These are phyloP conservation scores for Eupithecia dodoneata DNA, from an alignment of 2,888 invertebrate species.

Conservation along the genomic window DNA sequence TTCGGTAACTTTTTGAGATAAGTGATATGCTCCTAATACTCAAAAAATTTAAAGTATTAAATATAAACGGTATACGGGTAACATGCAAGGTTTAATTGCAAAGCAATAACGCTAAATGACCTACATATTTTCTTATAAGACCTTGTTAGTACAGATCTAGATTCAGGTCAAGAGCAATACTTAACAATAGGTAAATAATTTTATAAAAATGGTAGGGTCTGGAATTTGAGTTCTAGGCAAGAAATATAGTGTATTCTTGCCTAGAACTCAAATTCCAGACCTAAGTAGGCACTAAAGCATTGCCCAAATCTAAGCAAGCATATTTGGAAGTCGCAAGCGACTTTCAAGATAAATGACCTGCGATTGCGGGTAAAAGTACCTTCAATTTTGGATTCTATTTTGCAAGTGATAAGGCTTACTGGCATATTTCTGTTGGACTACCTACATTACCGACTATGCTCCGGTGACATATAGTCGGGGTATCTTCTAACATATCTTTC, in stretches of 20 bases:
- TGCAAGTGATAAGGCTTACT: conserved; percentile 17
- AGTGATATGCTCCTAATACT: neutral
- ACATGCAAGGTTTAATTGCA: neutral
- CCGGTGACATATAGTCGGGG: conserved; percentile 33
- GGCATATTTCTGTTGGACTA: conserved; percentile 26
- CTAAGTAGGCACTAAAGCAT: conserved; percentile 29
- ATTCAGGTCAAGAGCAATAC: conserved; percentile 10
- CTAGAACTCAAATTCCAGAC: conserved; percentile 13
- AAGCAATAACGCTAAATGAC: neutral
- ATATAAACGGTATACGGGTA: neutral
- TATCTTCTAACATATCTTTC: conserved; percentile 36
- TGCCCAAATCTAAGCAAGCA: conserved; percentile 36
- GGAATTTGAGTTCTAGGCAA: conserved; percentile 3
- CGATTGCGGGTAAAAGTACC: conserved; percentile 28
- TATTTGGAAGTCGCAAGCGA: conserved; percentile 33
- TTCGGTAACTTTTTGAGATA: no score
- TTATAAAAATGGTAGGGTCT: neutral
- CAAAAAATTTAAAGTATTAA: neutral
- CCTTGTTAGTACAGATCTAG: neutral
- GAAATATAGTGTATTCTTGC: no score
- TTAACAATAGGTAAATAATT: neutral
- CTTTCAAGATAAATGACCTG: conserved; percentile 30
- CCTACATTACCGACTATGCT: conserved; percentile 32
- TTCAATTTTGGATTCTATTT: conserved; percentile 28
- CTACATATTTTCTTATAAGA: conserved; percentile 1